Base-by-base conservation (phyloP, 1,140 invertebrate genomes). In the Cotesia typhae region DNA sequence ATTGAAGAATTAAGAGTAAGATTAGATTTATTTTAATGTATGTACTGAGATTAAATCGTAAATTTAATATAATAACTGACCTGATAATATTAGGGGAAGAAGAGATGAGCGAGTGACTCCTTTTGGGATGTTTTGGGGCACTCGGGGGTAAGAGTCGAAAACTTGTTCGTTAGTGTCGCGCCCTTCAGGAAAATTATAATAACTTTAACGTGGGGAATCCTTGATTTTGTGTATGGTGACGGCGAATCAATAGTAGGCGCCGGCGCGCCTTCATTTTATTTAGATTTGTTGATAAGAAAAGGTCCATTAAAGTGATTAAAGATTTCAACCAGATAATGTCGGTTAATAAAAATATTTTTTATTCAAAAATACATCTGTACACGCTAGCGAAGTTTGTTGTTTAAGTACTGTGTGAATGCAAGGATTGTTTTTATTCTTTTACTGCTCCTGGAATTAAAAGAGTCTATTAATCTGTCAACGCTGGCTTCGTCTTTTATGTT, bases 191-290 rank as follows among this genome's bases (percentile, higher is more conserved):
- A 71, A 35, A 35, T 7, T 61, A 59, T 59, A 61, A 28, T 17
- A 28, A 6, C n/a, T 53, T 38, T 57, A 36, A 37, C 36, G 68
- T 61, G 53, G 38, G 41, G 66, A 69, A 63, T 38, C 51, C 67
- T 59, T 61, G 67, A 36, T 71, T 72, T 72, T 37, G 38, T 68
- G 51, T 70, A 70, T 64, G 66, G 55, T 51, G 69, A 70, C 72
- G 72, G 73, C 67, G 80, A 83, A 84, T 84, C 81, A 83, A 83
- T 85, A 84, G 81, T 79, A 61, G 14, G 75, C 83, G 83, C 83
- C 83, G 83, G 83, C 83, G 83, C 83, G 74, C 10, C 17, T 17
- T n/a, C 10, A 61, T 61, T 37, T 20, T 28, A 57, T 57, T 61
- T 35, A 61, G 35, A 61, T 61, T 67, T 53, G 2, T 55, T 66